Evolutionary conservation across 2,113 vertebrate genomes (phyloP).

Genomic region (Ictalurus furcatus): DNA sequence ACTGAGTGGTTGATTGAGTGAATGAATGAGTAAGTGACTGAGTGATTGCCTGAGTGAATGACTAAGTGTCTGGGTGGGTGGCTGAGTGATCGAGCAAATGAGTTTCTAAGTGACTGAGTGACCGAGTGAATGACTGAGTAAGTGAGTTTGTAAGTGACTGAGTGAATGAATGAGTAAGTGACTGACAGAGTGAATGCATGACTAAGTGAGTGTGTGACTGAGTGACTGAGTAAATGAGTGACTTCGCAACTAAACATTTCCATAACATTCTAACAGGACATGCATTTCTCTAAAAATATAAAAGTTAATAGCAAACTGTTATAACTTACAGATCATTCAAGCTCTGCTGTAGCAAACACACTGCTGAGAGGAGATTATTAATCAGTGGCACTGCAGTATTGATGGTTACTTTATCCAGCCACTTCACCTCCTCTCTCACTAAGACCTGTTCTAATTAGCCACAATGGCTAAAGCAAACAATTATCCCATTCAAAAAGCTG

Average conservation of each 20-base stretch:
- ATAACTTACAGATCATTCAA: not conserved
- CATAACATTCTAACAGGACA: not conserved
- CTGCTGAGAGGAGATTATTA: not conserved
- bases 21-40: not conserved
- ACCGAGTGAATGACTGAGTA: not conserved
- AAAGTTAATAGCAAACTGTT: not conserved
- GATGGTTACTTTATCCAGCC: constrained; percentile 15
- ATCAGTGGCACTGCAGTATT: not conserved
- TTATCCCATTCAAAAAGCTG: not conserved
- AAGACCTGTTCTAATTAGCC: not conserved
- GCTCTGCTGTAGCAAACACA: not conserved
- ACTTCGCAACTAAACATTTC: not conserved
- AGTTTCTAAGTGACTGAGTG: not conserved
- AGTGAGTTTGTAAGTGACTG: not conserved
- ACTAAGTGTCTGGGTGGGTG: not conserved
- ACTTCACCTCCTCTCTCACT: constrained; percentile 22
- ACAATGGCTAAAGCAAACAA: constrained; percentile 2
- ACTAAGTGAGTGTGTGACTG: not conserved
- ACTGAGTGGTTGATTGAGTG: not conserved
- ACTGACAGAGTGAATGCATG: not conserved
- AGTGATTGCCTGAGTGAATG: not conserved
- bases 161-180: not conserved
- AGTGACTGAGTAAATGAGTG: not conserved
- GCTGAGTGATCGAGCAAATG: not conserved
- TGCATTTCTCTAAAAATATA: not conserved